phyloP scores from a whole-genome alignment of 2,113 vertebrate species.

The Sialia sialis region DNA sequence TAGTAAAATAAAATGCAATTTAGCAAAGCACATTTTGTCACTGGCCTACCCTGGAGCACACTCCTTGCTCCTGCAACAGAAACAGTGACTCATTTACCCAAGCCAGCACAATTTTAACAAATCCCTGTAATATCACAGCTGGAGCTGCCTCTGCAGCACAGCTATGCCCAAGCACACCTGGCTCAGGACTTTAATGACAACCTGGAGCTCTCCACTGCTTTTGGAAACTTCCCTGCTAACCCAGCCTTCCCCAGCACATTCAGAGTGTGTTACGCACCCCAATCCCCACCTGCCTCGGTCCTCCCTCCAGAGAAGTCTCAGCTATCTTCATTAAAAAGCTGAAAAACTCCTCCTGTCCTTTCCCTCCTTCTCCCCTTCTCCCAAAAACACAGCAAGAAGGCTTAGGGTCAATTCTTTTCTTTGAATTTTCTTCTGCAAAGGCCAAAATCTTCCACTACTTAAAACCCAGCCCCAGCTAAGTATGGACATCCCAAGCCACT shows the following conservation, averaged over 20 bases:
- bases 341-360: background rate
- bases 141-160: background rate
- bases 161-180: background rate
- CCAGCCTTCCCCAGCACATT: background rate
- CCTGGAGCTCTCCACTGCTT: background rate
- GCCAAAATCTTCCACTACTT: background rate
- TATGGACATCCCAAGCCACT: background rate
- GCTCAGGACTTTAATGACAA: background rate
- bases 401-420: background rate
- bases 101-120: background rate
- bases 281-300: background rate
- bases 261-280: fast-evolving
- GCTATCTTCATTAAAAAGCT: background rate
- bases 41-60: fast-evolving
- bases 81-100: background rate
- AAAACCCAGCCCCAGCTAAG: background rate
- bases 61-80: background rate
- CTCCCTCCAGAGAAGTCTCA: background rate
- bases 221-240: background rate
- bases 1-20: background rate
- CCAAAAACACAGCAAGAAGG: background rate
- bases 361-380: background rate
- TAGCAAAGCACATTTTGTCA: background rate
- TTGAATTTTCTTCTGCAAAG: background rate
- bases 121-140: background rate